phyloP scores from a whole-genome alignment of 2,888 invertebrate species.

The Corythucha ciliata region DNA sequence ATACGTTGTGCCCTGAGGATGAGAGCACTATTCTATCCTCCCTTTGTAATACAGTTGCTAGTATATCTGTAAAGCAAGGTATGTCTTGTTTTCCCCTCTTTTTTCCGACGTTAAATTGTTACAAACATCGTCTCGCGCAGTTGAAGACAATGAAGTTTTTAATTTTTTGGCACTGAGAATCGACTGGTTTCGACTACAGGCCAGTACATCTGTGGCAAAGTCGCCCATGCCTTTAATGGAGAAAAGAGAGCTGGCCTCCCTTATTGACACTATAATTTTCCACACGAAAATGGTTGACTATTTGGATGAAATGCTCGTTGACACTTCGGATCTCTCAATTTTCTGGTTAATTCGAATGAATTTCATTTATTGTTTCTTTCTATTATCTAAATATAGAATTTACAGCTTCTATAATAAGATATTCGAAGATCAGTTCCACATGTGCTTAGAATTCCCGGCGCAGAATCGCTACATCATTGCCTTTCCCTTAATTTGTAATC shows the following conservation, averaged over 20 bases:
- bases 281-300: slow-evolving; percentile 98
- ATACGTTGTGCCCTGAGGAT: slow-evolving; percentile 81
- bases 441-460: slow-evolving; percentile 97
- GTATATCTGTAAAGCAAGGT: slow-evolving; percentile 77
- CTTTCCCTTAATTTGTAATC: slow-evolving; percentile 94
- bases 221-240: slow-evolving; percentile 69
- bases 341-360: slow-evolving; percentile 65
- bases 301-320: slow-evolving; percentile 90
- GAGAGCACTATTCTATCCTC: slow-evolving; percentile 90
- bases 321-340: slow-evolving; percentile 93
- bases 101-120: slow-evolving; percentile 3
- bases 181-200: slow-evolving; percentile 96
- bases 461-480: slow-evolving; percentile 97
- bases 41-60: slow-evolving; percentile 77
- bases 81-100: slow-evolving; percentile 15
- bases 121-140: slow-evolving; percentile 42
- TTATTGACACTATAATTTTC: slow-evolving; percentile 91
- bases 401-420: slow-evolving; percentile 81
- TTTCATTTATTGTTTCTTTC: background rate
- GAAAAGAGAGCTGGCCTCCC: slow-evolving; percentile 75
- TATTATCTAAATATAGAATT: slow-evolving; percentile 22
- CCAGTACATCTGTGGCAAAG: slow-evolving; percentile 79
- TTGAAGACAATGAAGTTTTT: slow-evolving; percentile 90
- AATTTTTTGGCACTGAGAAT: slow-evolving; percentile 90
- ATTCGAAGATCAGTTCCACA: slow-evolving; percentile 96